phyloP scores from a whole-genome alignment of 2,113 vertebrate species.

The Limanda limanda region DNA sequence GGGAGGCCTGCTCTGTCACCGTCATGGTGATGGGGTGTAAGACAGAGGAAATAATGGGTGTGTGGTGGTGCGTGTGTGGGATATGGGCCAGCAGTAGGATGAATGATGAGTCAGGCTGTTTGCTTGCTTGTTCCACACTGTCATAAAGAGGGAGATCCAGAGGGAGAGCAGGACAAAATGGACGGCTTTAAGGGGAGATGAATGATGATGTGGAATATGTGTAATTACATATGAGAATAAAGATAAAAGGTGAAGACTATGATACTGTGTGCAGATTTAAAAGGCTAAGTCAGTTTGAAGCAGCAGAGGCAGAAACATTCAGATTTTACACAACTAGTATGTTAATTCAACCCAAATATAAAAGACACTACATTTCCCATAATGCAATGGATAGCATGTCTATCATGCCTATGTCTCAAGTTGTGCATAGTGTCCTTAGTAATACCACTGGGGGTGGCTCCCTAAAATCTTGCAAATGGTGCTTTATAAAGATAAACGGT shows the following conservation, averaged over 20 bases:
- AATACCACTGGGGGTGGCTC: not conserved
- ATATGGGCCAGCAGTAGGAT: constrained; percentile 38
- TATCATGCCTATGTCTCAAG: too few relatives aligned
- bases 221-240: not conserved
- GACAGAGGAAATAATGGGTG: constrained; percentile 57
- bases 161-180: constrained; percentile 37
- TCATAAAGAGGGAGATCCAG: constrained; percentile 11
- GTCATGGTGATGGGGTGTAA: constrained; percentile 60
- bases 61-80: constrained; percentile 17
- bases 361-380: not conserved
- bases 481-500: not conserved
- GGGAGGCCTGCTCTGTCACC: constrained; percentile 65
- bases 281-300: not conserved
- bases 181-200: not conserved
- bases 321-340: not conserved
- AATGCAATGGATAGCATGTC: not conserved
- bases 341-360: not conserved
- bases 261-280: not conserved
- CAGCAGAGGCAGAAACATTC: not conserved
- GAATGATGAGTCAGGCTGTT: constrained; percentile 68
- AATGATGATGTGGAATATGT: constrained; percentile 7
- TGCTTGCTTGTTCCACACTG: constrained; percentile 42
- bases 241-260: not conserved
- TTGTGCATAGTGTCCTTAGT: not conserved
- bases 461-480: not conserved